Conservation (phyloP, 2,888 invertebrate species). For the Amiota minor region DNA sequence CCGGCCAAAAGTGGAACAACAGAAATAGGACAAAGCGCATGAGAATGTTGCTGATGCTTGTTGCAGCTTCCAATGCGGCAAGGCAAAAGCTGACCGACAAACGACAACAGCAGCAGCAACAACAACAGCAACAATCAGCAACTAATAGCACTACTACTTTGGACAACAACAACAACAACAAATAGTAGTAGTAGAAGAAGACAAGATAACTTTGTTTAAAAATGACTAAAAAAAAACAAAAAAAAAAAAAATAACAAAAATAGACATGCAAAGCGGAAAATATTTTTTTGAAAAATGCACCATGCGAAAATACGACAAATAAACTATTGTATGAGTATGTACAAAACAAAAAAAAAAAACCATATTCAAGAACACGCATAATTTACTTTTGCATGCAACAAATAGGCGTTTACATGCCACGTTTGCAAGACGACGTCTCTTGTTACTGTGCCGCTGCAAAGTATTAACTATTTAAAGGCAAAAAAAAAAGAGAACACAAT, state of each 20-base stretch:
- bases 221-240: neutral
- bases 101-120: neutral
- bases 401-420: slow-evolving; percentile 21
- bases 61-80: slow-evolving; percentile 2
- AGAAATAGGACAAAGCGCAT: slow-evolving; percentile 20
- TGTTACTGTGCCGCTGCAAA: slow-evolving; percentile 25
- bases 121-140: neutral
- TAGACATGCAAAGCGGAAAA: slow-evolving; percentile 16
- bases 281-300: slow-evolving; percentile 19
- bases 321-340: neutral
- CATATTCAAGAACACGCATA: neutral
- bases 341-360: neutral
- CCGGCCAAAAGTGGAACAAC: slow-evolving; percentile 24
- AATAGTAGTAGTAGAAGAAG: neutral
- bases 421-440: slow-evolving; percentile 1
- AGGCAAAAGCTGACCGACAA: neutral
- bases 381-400: slow-evolving; percentile 12
- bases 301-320: neutral
- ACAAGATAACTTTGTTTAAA: neutral
- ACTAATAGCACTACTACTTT: neutral
- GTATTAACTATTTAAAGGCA: slow-evolving; percentile 15
- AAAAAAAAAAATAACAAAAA: slow-evolving; percentile 1
- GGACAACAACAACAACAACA: neutral
- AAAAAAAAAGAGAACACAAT: neutral
- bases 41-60: slow-evolving; percentile 8